phyloP scores from a whole-genome alignment of 2,888 invertebrate genomes.

The Stenodema calcarata region DNA sequence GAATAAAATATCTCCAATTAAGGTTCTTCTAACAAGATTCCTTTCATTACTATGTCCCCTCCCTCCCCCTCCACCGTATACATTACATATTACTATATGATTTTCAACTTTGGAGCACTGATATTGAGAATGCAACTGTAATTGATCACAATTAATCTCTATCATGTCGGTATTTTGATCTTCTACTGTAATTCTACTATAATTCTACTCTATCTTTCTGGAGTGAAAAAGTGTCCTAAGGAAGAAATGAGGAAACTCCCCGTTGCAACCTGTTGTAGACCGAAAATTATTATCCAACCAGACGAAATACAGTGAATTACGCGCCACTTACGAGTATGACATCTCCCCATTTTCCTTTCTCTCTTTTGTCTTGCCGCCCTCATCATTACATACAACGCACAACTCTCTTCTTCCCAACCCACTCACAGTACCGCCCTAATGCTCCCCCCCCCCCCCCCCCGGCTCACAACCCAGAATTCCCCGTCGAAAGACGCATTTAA shows the following conservation, averaged over 20 bases:
- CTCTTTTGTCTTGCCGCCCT: neutral
- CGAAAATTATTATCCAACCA: neutral
- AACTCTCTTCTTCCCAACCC: neutral
- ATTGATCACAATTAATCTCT: too few relatives aligned
- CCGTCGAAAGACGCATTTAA: constrained; percentile 39
- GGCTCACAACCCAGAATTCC: neutral
- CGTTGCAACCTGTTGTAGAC: neutral
- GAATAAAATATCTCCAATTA: too few relatives aligned
- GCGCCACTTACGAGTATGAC: neutral
- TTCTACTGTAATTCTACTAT: too few relatives aligned
- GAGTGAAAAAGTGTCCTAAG: too few relatives aligned
- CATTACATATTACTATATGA: too few relatives aligned
- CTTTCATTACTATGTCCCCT: too few relatives aligned
- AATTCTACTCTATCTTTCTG: too few relatives aligned
- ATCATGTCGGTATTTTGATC: too few relatives aligned
- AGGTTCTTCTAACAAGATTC: too few relatives aligned
- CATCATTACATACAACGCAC: neutral
- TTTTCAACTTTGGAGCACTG: too few relatives aligned
- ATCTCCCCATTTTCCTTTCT: neutral
- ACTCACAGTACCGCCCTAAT: neutral
- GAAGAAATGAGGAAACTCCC: neutral
- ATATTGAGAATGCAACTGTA: too few relatives aligned
- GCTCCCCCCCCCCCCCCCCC: neutral
- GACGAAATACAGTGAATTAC: neutral
- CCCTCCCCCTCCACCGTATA: too few relatives aligned